Percentiles rank a stretch among this genome's conserved stretches.
These are phyloP conservation scores for Astreopora myriophthalma DNA, from an alignment of 64 coral and sea anemone genomes.

Conservation along the genomic window DNA sequence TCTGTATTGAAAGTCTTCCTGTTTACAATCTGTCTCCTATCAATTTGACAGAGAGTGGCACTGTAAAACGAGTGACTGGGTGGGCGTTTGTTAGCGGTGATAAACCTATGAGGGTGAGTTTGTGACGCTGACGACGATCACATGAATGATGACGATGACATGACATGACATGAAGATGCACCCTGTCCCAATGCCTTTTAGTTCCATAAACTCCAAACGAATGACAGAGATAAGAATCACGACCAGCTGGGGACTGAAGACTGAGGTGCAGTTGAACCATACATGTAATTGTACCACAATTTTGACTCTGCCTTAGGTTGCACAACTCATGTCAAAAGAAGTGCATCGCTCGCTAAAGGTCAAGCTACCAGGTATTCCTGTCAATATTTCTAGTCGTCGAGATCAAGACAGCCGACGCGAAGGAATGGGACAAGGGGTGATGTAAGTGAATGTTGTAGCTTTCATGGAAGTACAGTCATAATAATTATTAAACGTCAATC, in stretches of 20 bases:
- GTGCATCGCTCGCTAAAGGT: slow-evolving; percentile 7
- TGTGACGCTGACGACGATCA: neutral
- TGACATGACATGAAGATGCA: too few species aligned
- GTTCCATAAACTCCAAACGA: too few species aligned
- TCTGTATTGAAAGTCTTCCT: slow-evolving; percentile 38
- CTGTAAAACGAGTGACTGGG: slow-evolving; percentile 29
- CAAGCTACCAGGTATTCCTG: slow-evolving; percentile 7
- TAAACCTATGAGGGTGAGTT: slow-evolving; percentile 67
- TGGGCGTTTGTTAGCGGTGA: slow-evolving; percentile 68
- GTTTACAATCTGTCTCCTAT: slow-evolving; percentile 7
- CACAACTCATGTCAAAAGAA: slow-evolving; percentile 65
- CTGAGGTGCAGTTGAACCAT: too few species aligned
- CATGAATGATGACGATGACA: too few species aligned
- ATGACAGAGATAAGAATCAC: too few species aligned
- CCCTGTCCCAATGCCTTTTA: too few species aligned
- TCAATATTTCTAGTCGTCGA: slow-evolving; percentile 15
- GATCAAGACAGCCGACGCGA: slow-evolving; percentile 50
- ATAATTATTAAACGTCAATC: too few species aligned
- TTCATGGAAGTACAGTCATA: too few species aligned
- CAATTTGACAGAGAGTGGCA: slow-evolving; percentile 25
- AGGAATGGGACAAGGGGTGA: slow-evolving; percentile 59
- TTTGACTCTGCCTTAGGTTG: slow-evolving; percentile 27
- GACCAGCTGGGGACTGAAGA: too few species aligned
- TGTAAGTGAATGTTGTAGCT: slow-evolving; percentile 41
- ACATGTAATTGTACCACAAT: too few species aligned